phyloP scores from a whole-genome alignment of 1,140 invertebrate species.

The Sinonovacula constricta region DNA sequence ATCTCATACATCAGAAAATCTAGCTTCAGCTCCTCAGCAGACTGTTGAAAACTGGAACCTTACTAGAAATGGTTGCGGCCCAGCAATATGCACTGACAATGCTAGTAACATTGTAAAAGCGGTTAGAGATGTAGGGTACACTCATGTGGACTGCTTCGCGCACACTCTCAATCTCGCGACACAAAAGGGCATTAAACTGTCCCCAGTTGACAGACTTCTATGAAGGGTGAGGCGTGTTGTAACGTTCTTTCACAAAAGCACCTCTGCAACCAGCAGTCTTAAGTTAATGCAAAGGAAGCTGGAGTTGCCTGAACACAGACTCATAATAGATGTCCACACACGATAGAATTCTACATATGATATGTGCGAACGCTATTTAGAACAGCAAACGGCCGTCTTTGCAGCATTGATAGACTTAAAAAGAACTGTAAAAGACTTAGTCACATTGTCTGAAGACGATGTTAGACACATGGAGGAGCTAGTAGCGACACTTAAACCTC shows the following conservation, averaged over 20 bases:
- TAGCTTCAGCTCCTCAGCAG: neutral
- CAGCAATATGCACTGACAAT: slow-evolving; percentile 36
- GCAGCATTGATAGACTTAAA: slow-evolving; percentile 17
- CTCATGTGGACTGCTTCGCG: slow-evolving; percentile 46
- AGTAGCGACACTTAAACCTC: neutral
- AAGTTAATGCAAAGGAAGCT: slow-evolving; percentile 25
- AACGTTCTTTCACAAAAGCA: slow-evolving; percentile 33
- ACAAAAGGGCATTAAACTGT: slow-evolving; percentile 13
- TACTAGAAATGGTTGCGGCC: neutral
- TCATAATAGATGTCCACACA: slow-evolving; percentile 46
- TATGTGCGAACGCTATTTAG: slow-evolving; percentile 38
- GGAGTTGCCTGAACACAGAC: slow-evolving; percentile 37
- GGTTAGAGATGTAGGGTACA: slow-evolving; percentile 2
- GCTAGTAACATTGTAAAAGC: slow-evolving; percentile 42
- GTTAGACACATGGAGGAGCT: neutral
- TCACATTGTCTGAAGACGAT: slow-evolving; percentile 31
- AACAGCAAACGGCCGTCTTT: slow-evolving; percentile 40
- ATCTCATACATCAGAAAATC: slow-evolving; percentile 1
- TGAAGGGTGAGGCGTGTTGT: slow-evolving; percentile 18
- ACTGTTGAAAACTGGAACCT: slow-evolving; percentile 20
- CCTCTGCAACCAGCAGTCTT: slow-evolving; percentile 28
- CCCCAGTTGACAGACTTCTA: slow-evolving; percentile 3
- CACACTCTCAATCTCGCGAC: slow-evolving; percentile 46
- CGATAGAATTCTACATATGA: slow-evolving; percentile 47
- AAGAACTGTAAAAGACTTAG: slow-evolving; percentile 10